These are phyloP conservation scores for Zaprionus tsacasi DNA, from an alignment of 1,140 invertebrate species.

Conservation along the genomic window DNA sequence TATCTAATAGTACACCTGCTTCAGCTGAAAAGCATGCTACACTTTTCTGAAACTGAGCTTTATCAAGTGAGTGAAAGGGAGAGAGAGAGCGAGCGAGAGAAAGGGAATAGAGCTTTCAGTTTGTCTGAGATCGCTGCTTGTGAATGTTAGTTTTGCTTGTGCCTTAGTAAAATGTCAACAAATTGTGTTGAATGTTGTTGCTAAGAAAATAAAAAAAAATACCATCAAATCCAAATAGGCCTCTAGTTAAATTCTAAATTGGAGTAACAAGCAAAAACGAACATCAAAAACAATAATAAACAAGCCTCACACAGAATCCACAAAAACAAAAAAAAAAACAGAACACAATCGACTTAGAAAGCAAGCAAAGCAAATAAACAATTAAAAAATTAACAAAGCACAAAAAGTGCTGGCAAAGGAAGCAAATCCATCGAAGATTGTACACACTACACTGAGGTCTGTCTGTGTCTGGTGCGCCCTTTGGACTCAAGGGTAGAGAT, in stretches of 20 bases:
- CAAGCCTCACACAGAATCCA: not conserved
- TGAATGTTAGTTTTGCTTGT: conserved; percentile 1
- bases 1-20: not conserved
- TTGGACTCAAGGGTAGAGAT: not conserved
- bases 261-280: not conserved
- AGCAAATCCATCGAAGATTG: not conserved
- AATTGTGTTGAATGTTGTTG: conserved; percentile 22
- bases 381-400: not conserved
- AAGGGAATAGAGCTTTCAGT: conserved; percentile 14
- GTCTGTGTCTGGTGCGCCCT: too few species aligned
- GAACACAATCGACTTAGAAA: too few species aligned
- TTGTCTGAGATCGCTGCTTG: not conserved
- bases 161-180: conserved; percentile 36
- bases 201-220: not conserved
- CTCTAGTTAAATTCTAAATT: conserved; percentile 39
- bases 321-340: not conserved
- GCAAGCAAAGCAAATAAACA: not conserved
- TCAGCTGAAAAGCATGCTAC: conserved; percentile 13
- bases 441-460: not conserved
- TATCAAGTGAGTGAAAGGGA: not conserved
- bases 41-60: not conserved
- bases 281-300: conserved; percentile 6
- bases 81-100: not conserved
- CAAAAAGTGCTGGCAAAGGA: not conserved
- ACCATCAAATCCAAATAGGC: conserved; percentile 5